Base-by-base conservation (phyloP, 1,140 invertebrate species). In the Drosophila pandora region DNA sequence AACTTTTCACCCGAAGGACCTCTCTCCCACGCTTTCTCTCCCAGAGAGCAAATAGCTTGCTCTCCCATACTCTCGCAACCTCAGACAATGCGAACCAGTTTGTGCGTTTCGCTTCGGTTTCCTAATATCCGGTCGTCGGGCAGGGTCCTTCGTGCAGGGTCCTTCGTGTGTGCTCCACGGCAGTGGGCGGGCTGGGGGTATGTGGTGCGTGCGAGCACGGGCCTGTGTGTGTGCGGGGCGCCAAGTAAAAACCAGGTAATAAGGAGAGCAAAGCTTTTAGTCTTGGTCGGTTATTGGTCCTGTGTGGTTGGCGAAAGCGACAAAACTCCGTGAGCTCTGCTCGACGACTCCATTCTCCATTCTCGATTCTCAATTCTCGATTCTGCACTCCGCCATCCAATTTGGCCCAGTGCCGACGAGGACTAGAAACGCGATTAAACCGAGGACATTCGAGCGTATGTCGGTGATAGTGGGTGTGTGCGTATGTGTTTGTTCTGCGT, bases 221-320 rank as follows among this genome's bases (percentile, higher is more conserved):
- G 59, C 9, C 28, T 48, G 58, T 43, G 50, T 60, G 62, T 54
- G 21, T 50, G 54, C 12, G 43, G 71, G 32, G 63, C 53, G 54
- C 63, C 58, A 70, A 87, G 79, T 89, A 82, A 83, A 88, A 83
- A 88, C 58, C 83, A 88, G 83, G 83, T 88, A 88, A 83, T 88
- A 82, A 89, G 83, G 61, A 83, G 83, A 88, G 83, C 79, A 64
- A 88, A 88, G 84, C 83, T 88, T 88, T 88, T 88, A 89, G 83
- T 89, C 83, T 88, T 89, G 76, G 63, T 88, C 83, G 79, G 83
- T 88, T 88, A 82, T 88, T 83, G 83, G 83, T 89, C 84, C 84
- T 88, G 83, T 88, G 83, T 89, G 83, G 83, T 88, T 88, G 67
- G 53, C 50, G 83, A 72, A 65, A 53, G 61, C 69, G 72, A 73